Percentiles rank a stretch among this genome's conserved stretches.
phyloP scores from a whole-genome alignment of 2,113 vertebrate species.

The Apeltes quadracus region DNA sequence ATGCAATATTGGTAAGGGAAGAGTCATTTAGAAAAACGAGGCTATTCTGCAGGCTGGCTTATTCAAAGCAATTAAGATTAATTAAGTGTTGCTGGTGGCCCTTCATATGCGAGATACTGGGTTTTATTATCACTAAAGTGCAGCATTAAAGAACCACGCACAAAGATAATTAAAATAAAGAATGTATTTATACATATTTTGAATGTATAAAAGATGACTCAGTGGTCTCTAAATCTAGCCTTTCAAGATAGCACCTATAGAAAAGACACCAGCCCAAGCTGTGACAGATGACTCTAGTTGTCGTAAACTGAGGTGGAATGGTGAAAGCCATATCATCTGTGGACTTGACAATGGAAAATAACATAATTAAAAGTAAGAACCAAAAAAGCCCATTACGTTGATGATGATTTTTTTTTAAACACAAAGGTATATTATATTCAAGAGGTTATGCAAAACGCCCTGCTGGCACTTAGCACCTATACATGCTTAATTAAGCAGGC shows the following conservation, averaged over 20 bases:
- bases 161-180: conserved; percentile 52
- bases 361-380: not conserved
- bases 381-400: conserved; percentile 6
- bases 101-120: conserved; percentile 72
- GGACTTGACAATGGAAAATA: conserved; percentile 10
- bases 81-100: conserved; percentile 75
- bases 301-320: conserved; percentile 11
- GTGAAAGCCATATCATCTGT: not conserved
- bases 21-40: conserved; percentile 73
- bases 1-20: conserved; percentile 68
- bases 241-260: conserved; percentile 39
- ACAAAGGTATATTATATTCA: not conserved
- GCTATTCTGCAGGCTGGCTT: conserved; percentile 61
- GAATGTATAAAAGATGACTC: conserved; percentile 43
- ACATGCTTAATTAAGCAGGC: conserved; percentile 37
- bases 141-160: conserved; percentile 56
- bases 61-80: conserved; percentile 79
- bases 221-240: conserved; percentile 47
- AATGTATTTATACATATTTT: conserved; percentile 64
- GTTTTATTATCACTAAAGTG: conserved; percentile 69
- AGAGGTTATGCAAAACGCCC: conserved; percentile 5
- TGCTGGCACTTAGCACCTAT: conserved; percentile 30
- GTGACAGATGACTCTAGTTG: conserved; percentile 19
- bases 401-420: conserved; percentile 7
- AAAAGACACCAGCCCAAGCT: conserved; percentile 19